Base-by-base conservation (phyloP, 1,140 invertebrate species). In the Cheumatopsyche charites region DNA sequence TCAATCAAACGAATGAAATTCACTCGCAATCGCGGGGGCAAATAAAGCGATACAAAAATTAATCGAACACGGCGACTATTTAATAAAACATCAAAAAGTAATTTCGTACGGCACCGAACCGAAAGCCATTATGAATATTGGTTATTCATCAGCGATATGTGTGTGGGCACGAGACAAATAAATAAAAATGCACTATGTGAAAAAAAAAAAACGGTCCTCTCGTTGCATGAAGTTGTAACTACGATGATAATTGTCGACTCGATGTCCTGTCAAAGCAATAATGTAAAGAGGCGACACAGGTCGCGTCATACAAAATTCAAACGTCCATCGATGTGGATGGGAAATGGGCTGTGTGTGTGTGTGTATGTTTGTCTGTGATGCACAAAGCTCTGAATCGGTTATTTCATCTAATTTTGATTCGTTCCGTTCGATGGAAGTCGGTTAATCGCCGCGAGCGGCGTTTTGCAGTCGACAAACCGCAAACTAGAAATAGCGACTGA, bases 71-170 rank as follows among this genome's bases (percentile, higher is more conserved):
- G 19, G 13, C n/a, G 23, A 21, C 21, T 21, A 41, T 62, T 62
- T 62, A 62, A 62, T 62, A 62, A 62, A 26, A 41, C 58, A 62
- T 62, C 23, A 62, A 62, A 62, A 62, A 62, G 25, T 62, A 26
- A 62, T 62, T 62, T 52, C 19, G 58, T 26, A 29, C 21, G 58
- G 23, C 5, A 11, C 5, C 23, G 23, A 21, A 15, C 29, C 19
- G 58, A 62, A 52, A 52, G 47, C 58, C 58, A 62, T 62, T 62
- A 62, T 21, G 58, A 26, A 26, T 26, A 62, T 62, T 62, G 58
- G 58, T 62, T 62, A 62, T 62, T 62, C 25, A 62, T 62, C 13
- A 21, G 23, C 19, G 19, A 15, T 21, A 49, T 49, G n/a, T n/a
- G n/a, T n/a, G n/a, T 58, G 15, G 58, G 23, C 58, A 62, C 29